These are phyloP conservation scores for Columbina picui DNA, from an alignment of 2,113 vertebrate genomes.

Conservation along the genomic window DNA sequence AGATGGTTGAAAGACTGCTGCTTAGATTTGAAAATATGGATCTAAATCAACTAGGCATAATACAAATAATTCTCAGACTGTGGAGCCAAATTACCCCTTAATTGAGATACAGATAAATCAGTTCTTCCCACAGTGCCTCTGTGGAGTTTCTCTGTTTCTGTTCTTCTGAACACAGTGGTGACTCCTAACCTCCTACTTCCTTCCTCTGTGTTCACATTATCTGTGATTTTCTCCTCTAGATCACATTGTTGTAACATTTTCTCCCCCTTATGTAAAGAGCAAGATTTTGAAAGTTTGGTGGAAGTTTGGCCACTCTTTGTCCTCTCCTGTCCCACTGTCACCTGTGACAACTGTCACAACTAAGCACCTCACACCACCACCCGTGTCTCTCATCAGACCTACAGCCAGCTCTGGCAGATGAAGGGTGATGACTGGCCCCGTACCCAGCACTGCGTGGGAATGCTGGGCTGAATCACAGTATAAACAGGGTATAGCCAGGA, in stretches of 20 bases:
- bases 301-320: background rate
- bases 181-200: background rate
- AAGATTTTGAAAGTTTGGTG: background rate
- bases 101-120: background rate
- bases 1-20: background rate
- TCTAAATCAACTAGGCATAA: background rate
- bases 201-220: background rate
- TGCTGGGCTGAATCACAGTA: accelerated
- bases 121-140: background rate
- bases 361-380: background rate
- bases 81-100: background rate
- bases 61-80: background rate
- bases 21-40: background rate
- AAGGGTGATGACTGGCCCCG: background rate
- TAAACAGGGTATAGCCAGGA: background rate
- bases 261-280: background rate
- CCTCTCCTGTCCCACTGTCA: background rate
- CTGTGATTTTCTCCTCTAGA: background rate
- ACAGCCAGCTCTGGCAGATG: accelerated
- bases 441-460: background rate
- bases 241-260: background rate
- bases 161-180: background rate
- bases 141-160: background rate
- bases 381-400: too few species aligned
- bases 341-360: background rate